These are phyloP conservation scores for Onychostruthus taczanowskii DNA, from an alignment of 2,113 vertebrate genomes.

Conservation along the genomic window DNA sequence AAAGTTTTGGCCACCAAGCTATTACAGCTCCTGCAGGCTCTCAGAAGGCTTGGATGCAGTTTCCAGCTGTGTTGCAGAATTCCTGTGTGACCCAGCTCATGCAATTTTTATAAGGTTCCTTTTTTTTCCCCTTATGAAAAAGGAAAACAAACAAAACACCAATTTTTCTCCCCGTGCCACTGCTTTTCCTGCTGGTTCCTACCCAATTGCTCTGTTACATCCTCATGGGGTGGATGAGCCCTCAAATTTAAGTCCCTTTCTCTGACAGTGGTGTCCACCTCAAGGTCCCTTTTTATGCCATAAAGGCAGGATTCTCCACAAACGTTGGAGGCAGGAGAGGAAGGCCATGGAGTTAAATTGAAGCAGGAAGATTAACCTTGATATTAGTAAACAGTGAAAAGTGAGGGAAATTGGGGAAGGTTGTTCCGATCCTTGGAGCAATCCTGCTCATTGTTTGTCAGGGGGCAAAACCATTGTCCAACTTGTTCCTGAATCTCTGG, in stretches of 20 bases:
- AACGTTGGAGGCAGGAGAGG: not conserved
- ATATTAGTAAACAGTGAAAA: not conserved
- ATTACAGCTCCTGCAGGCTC: not conserved
- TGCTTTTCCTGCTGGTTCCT: not conserved
- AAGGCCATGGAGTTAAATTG: not conserved
- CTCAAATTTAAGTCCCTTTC: not conserved
- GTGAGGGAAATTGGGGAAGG: not conserved
- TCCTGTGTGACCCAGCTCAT: not conserved
- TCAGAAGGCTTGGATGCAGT: slow-evolving; percentile 1
- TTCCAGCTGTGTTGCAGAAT: not conserved
- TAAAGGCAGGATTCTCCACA: not conserved
- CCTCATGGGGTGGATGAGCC: not conserved
- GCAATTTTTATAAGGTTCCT: not conserved
- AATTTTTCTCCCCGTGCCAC: not conserved
- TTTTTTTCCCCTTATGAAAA: not conserved
- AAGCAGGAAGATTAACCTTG: not conserved
- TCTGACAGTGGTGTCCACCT: not conserved
- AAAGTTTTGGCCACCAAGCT: not conserved
- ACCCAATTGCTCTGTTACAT: not conserved
- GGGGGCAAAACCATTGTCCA: not conserved
- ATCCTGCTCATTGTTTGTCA: not conserved
- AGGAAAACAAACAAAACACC: not conserved
- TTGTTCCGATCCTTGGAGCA: not conserved
- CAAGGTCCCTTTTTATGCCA: not conserved
- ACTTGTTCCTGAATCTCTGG: not conserved